A percentile compares a stretch with the other conserved stretches of the same genome.
Conservation (phyloP, 2,113 vertebrate species). For the Coreoperca whiteheadi region DNA sequence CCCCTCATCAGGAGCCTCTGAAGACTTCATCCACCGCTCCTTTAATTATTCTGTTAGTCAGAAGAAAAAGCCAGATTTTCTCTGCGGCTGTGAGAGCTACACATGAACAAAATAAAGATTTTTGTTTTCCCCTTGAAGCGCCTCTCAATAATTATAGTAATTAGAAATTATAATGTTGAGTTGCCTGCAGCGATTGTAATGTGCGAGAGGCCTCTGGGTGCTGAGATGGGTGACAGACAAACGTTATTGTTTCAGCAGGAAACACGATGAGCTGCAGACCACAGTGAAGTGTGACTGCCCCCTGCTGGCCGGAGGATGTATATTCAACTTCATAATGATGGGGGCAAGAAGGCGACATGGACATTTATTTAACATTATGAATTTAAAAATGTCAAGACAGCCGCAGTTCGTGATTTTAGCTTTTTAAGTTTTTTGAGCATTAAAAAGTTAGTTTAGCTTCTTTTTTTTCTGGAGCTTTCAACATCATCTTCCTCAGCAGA, state of each 20-base stretch:
- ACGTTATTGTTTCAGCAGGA: background rate
- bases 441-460: too few species aligned
- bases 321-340: background rate
- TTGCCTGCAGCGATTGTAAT: background rate
- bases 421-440: too few species aligned
- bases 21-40: background rate
- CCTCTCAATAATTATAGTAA: slow-evolving; percentile 26
- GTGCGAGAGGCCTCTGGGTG: background rate
- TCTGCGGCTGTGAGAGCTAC: background rate
- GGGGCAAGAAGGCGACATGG: too few species aligned
- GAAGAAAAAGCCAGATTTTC: background rate
- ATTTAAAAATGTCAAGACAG: too few species aligned
- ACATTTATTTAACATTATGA: too few species aligned
- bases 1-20: background rate
- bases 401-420: too few species aligned
- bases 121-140: background rate
- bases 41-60: background rate
- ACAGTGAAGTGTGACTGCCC: slow-evolving; percentile 22
- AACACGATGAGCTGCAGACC: background rate
- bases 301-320: slow-evolving; percentile 28
- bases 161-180: slow-evolving; percentile 15
- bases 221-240: background rate
- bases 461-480: too few species aligned
- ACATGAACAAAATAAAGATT: slow-evolving; percentile 1
- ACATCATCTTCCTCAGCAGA: too few species aligned